Percentiles rank a stretch among this genome's conserved stretches.
These are phyloP conservation scores for Ondatra zibethicus DNA, from an alignment of 2,113 vertebrate genomes.

Conservation along the genomic window DNA sequence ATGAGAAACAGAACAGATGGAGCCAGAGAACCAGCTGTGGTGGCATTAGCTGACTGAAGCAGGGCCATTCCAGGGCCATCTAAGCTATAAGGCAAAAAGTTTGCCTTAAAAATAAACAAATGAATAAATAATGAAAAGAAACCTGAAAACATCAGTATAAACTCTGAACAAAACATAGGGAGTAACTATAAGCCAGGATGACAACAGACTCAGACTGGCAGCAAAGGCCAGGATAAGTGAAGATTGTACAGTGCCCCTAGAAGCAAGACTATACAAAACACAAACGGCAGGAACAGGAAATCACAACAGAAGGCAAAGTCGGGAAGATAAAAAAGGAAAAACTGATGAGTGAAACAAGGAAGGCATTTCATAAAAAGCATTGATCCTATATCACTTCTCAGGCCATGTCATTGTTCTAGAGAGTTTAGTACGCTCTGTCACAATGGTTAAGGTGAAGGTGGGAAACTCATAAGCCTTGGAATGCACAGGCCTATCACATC, in stretches of 20 bases:
- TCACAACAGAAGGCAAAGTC: neutral
- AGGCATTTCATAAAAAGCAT: neutral
- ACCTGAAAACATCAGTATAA: slow-evolving; percentile 16
- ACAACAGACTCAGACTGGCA: neutral
- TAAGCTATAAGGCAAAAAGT: neutral
- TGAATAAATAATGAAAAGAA: neutral
- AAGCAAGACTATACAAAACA: slow-evolving; percentile 11
- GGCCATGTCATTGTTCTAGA: neutral
- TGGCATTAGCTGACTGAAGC: neutral
- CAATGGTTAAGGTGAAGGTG: neutral
- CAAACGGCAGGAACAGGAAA: neutral
- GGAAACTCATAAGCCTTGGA: neutral
- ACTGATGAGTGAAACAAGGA: neutral
- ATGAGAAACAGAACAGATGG: neutral
- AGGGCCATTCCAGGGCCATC: neutral
- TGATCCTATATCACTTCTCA: neutral
- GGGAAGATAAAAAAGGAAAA: slow-evolving; percentile 34
- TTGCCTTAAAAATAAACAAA: neutral
- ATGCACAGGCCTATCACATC: neutral
- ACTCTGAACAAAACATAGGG: slow-evolving; percentile 12
- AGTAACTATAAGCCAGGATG: neutral
- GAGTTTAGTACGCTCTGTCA: neutral
- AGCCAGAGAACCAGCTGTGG: neutral
- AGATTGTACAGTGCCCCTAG: neutral
- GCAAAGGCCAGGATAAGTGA: neutral